These are phyloP conservation scores for Diplodus sargus DNA, from an alignment of 2,797 vertebrate species.

Conservation along the genomic window DNA sequence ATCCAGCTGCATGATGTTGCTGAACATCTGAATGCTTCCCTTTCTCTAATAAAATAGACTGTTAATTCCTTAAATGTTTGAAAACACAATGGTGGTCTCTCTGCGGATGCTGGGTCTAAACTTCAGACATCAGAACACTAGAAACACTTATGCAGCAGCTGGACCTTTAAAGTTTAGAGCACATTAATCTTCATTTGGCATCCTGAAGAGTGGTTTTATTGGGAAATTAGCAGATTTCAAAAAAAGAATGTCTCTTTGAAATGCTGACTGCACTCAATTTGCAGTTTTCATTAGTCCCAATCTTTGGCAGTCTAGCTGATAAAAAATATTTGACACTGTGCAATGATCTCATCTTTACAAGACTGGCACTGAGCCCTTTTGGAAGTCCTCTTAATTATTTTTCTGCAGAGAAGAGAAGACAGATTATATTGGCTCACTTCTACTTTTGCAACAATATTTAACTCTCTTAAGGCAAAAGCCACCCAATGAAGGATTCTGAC, in stretches of 20 bases:
- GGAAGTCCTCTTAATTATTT: conserved; percentile 84
- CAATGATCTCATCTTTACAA: conserved; percentile 86
- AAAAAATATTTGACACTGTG: conserved; percentile 81
- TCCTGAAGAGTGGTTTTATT: conserved; percentile 45
- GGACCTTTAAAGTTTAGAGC: conserved; percentile 50
- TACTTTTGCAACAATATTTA: conserved; percentile 75
- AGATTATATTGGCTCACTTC: conserved; percentile 71
- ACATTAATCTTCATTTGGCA: conserved; percentile 70
- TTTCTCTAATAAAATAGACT: conserved; percentile 8
- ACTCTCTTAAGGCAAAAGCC: conserved; percentile 67
- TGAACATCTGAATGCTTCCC: conserved; percentile 17
- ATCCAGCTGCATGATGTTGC: conserved; percentile 21
- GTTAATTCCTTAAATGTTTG: background rate
- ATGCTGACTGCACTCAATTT: conserved; percentile 69
- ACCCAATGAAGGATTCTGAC: conserved; percentile 66
- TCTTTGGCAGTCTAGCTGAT: conserved; percentile 71
- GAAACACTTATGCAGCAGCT: conserved; percentile 44
- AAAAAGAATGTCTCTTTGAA: conserved; percentile 58
- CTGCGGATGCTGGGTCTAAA: conserved; percentile 30
- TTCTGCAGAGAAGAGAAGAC: conserved; percentile 69
- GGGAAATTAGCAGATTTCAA: conserved; percentile 61
- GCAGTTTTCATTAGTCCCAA: conserved; percentile 72
- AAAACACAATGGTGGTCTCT: conserved; percentile 22
- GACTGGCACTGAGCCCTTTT: conserved; percentile 83
- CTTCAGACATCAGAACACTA: conserved; percentile 20